Conservation (phyloP, 2,888 invertebrate genomes). For the Zygothrica quintamaculata region DNA sequence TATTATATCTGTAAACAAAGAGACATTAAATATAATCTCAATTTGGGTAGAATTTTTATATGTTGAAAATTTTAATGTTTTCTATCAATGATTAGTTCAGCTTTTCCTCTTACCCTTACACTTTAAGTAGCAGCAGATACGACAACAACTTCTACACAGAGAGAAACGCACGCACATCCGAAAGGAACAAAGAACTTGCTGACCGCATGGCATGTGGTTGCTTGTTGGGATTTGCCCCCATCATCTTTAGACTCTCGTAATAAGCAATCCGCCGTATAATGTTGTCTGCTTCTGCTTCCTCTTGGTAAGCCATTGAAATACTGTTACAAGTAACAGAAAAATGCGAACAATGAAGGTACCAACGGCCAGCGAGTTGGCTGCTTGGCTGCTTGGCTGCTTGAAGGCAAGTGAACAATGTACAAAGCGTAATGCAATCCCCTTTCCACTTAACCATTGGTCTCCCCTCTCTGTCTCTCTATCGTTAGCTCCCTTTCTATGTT, state of each 20-base stretch:
- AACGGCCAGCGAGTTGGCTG: constrained; percentile 34
- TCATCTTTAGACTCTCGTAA: constrained; percentile 29
- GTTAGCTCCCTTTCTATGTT: background rate
- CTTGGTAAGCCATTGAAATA: constrained; percentile 67
- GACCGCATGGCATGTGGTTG: constrained; percentile 70
- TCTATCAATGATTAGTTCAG: background rate
- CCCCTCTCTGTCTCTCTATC: no score
- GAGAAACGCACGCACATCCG: constrained; percentile 51
- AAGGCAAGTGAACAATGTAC: constrained; percentile 57
- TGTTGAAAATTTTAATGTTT: background rate
- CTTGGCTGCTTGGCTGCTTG: background rate
- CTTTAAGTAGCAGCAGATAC: constrained; percentile 22
- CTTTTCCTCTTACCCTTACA: constrained; percentile 23
- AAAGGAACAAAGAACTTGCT: constrained; percentile 77
- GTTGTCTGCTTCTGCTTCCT: constrained; percentile 23
- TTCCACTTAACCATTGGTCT: background rate
- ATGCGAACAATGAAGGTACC: constrained; percentile 67
- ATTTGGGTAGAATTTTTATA: no score
- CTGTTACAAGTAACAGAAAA: constrained; percentile 76
- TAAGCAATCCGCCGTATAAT: constrained; percentile 60
- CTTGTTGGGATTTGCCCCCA: constrained; percentile 22
- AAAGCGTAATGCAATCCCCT: constrained; percentile 37
- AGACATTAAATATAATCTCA: no score
- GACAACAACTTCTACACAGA: constrained; percentile 42
- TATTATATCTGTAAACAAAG: no score